These are phyloP conservation scores for Chelon labrosus DNA, from an alignment of 2,797 vertebrate species.

Conservation along the genomic window DNA sequence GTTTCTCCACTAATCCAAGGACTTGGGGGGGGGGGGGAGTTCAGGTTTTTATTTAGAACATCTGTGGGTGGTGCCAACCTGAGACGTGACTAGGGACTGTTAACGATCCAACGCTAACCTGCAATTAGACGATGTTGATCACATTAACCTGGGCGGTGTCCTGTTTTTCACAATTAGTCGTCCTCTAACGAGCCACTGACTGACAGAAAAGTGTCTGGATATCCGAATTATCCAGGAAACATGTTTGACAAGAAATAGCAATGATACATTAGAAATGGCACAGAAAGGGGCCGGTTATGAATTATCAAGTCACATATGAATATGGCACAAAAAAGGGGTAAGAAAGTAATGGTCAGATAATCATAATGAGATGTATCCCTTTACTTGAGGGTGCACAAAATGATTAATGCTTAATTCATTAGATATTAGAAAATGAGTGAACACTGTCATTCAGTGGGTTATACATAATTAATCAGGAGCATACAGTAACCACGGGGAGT, in stretches of 20 bases:
- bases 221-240: too few species aligned
- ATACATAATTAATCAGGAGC: background rate
- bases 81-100: too few species aligned
- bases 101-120: too few species aligned
- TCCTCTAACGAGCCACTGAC: too few species aligned
- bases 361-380: background rate
- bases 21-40: too few species aligned
- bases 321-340: background rate
- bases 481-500: background rate
- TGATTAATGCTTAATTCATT: background rate
- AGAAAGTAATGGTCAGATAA: background rate
- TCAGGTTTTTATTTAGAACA: too few species aligned
- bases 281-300: background rate
- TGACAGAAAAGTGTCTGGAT: too few species aligned
- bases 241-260: background rate
- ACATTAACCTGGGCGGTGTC: too few species aligned
- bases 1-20: too few species aligned
- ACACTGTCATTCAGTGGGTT: background rate
- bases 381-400: background rate
- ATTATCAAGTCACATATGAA: background rate
- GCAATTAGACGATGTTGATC: too few species aligned
- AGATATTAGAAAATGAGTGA: background rate
- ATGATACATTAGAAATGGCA: background rate
- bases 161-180: too few species aligned
- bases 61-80: too few species aligned